Percentiles rank a stretch among this genome's conserved stretches.
These are phyloP conservation scores for Oryctolagus cuniculus DNA, from an alignment of 2,113 vertebrate genomes.

Conservation along the genomic window DNA sequence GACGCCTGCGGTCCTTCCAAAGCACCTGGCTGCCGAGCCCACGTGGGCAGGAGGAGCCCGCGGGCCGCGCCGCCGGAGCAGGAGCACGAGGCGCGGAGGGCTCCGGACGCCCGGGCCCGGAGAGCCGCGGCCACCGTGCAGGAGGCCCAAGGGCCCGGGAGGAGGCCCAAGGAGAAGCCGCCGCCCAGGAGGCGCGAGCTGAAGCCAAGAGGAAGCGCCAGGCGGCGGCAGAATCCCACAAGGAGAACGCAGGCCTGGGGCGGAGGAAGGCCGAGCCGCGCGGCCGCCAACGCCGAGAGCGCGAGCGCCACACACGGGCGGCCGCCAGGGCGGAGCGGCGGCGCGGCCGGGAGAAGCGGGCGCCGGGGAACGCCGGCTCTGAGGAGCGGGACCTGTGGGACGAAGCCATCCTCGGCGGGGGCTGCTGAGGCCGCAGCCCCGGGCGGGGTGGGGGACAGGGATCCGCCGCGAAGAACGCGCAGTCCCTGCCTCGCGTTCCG, in stretches of 20 bases:
- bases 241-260: background rate
- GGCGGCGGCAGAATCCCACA: accelerated
- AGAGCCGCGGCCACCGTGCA: background rate
- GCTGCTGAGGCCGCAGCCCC: background rate
- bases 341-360: background rate
- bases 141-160: background rate
- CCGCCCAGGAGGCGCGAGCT: accelerated
- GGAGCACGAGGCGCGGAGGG: background rate
- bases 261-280: background rate
- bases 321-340: too few species aligned
- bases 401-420: background rate
- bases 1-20: background rate
- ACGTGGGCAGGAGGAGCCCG: background rate
- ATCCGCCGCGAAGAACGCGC: too few species aligned
- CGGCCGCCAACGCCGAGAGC: too few species aligned
- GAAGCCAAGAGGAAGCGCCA: background rate
- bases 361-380: accelerated
- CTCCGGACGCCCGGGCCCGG: too few species aligned
- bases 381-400: constrained; percentile 61
- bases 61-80: too few species aligned
- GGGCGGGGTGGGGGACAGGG: too few species aligned
- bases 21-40: background rate
- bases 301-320: too few species aligned
- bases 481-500: background rate
- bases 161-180: too few species aligned